Conservation (phyloP, 1,140 invertebrate genomes). For the Metopolophium dirhodum region DNA sequence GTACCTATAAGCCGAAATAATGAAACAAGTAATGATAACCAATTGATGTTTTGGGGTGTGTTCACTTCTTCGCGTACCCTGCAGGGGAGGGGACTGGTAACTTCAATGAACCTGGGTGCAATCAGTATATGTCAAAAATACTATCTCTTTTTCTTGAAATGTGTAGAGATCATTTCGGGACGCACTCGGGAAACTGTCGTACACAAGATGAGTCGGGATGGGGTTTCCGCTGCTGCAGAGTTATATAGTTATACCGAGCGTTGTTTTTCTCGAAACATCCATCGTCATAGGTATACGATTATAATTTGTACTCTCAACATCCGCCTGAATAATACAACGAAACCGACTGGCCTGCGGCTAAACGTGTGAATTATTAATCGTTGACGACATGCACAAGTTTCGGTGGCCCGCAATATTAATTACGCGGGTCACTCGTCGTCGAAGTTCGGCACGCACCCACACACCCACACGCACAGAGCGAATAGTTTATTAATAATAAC, state of each 20-base stretch:
- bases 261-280: background rate
- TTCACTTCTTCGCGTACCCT: no score
- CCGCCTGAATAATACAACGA: background rate
- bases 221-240: background rate
- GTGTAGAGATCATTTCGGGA: no score
- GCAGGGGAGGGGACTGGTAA: no score
- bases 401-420: background rate
- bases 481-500: slow-evolving; percentile 20
- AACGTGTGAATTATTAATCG: slow-evolving; percentile 41
- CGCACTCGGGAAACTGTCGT: no score
- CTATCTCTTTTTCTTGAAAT: no score
- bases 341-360: background rate
- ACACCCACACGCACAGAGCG: background rate
- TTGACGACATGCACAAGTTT: slow-evolving; percentile 19
- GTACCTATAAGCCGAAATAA: no score
- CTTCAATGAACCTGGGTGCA: no score
- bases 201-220: background rate
- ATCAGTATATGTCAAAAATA: no score
- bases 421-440: slow-evolving; percentile 9
- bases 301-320: background rate
- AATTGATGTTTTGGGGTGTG: no score
- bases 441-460: background rate
- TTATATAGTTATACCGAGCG: no score
- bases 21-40: no score
- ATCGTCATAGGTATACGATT: background rate